Evolutionary conservation across 2,113 vertebrate genomes (phyloP), one percentile per base, ranked within the genome.

Genomic region (Oxygymnocypris stewartii): DNA sequence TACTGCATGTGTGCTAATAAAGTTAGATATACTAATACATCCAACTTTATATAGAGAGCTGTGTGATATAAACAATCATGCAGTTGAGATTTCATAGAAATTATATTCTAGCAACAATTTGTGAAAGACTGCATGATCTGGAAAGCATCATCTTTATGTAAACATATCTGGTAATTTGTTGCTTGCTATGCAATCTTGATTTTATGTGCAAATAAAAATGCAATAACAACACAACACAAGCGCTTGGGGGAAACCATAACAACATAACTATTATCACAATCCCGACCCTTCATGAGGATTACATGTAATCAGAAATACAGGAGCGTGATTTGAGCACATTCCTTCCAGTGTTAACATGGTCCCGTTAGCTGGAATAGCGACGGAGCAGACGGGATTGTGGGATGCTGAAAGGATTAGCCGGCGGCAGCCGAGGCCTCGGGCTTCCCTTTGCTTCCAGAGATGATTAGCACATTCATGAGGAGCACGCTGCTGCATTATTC

Each of bases 401-500:
- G 79, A 74, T 59, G n/a, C 14, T 88, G 67, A 76, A 23, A 44
- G 84, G 84, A 88, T 88, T 82, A 88, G 18, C 51, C 47, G 12
- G 40, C 6, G 75, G 28, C 12, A 75, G 20, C 77, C 80, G 23
- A 71, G 28, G 69, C 84, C 35, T 79, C 74, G 2, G 40, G 42
- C 79, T 86, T 69, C 44, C 14, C 61, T 49, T 40, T 1, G 7
- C 67, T 23, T 31, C 51, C 61, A 47, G 35, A 35, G 28, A 69
- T 51, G 71, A 88, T 85, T 65, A 85, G 73, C 49, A 57, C 6
- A 76, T 85, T 77, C 76, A 88, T 78, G 71, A 77, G n/a, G 37
- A 76, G 12, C 59, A 31, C 16, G 8, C 87, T 31, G 51, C 40
- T 85, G 87, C 67, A 88, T 85, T 74, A 88, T 74, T 65, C 77